Conservation (phyloP, 2,888 invertebrate genomes). For the Epiblema foenella region DNA sequence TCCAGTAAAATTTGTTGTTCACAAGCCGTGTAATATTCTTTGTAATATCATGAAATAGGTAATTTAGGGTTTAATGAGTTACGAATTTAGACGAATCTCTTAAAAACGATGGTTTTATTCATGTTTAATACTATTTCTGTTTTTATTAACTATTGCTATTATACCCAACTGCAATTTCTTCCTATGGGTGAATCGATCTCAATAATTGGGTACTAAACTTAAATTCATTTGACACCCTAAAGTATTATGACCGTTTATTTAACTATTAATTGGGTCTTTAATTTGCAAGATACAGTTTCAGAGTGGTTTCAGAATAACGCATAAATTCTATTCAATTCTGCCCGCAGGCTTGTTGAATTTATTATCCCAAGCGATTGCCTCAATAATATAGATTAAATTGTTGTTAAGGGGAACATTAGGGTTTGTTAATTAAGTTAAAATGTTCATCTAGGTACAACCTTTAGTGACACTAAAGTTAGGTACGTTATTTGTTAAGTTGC, state of each 20-base stretch:
- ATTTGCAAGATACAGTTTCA: constrained; percentile 22
- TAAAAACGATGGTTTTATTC: not conserved
- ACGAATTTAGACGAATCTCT: not conserved
- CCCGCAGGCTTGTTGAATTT: constrained; percentile 20
- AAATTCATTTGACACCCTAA: not conserved
- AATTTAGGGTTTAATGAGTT: constrained; percentile 11
- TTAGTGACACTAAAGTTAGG: not conserved
- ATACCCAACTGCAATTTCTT: no score
- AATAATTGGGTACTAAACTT: not conserved
- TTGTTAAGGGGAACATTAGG: constrained; percentile 1
- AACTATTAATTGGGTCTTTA: constrained; percentile 21
- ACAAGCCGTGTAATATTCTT: constrained; percentile 11
- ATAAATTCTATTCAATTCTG: constrained; percentile 15
- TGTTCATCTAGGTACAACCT: not conserved
- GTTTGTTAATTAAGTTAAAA: constrained; percentile 7
- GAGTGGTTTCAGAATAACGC: constrained; percentile 14
- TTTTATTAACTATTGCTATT: no score
- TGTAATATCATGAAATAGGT: constrained; percentile 16
- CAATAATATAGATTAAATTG: not conserved
- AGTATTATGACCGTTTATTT: constrained; percentile 4
- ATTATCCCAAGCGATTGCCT: constrained; percentile 17
- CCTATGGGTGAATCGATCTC: not conserved
- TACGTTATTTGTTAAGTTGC: not conserved
- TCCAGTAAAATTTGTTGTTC: constrained; percentile 16
- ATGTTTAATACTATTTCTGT: not conserved